Base-by-base conservation (phyloP, 2,888 invertebrate species). In the Gonocerus acuteangulatus region DNA sequence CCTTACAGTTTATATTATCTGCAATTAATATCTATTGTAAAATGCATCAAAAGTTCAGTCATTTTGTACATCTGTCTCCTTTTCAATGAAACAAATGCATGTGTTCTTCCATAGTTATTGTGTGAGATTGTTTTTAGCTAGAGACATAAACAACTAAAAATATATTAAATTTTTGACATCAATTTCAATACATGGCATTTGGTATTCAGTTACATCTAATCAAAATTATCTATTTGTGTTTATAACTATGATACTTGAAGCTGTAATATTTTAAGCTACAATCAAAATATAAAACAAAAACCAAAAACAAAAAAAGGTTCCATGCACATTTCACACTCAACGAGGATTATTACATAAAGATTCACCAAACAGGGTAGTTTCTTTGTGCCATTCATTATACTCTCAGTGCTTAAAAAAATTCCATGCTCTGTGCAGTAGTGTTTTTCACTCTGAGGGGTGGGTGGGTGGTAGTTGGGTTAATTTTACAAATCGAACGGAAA, bases 281-380 rank as follows among this genome's bases (percentile, higher is more conserved):
- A 9, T 27, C 13, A 39, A n/a, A 39, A 13, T n/a, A 39, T n/a
- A 39, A 39, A 6, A 32, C 32, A 11, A 32, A 32, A 32, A 11
- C 32, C 11, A 11, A 32, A 32, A 32, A 9, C 32, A 11, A 56
- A 23, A 47, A 45, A 27, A 45, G 32, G 27, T 11, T 47, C 11
- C 57, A 57, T 57, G 44, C 57, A 57, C 47, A 57, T 45, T 45
- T 57, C 57, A 57, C 47, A 57, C 16, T 57, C 47, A 47, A 27
- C 27, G 4, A 56, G 27, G 27, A 32, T 18, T 45, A 57, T 34
- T 57, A 57, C 47, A 45, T 44, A 57, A 44, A 22, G 23, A 23
- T 19, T 47, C 9, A 16, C 6, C 11, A 57, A 32, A 27, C 18
- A 57, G 47, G 47, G 47, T n/a, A 45, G 19, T n/a, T n/a, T 32